phyloP scores from a whole-genome alignment of 2,113 vertebrate species.

The Microtus ochrogaster region DNA sequence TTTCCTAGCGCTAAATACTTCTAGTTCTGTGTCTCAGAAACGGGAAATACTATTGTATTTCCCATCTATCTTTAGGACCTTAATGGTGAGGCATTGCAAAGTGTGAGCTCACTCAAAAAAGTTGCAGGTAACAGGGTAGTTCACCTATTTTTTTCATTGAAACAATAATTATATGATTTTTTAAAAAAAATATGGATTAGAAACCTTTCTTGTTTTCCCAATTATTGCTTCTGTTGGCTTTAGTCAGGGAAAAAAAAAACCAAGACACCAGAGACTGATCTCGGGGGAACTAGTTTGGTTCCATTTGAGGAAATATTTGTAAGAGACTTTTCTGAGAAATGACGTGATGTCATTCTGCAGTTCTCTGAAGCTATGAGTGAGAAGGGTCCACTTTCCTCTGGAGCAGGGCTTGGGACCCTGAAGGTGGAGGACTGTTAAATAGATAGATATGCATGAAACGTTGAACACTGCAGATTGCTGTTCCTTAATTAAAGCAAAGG shows the following conservation, averaged over 20 bases:
- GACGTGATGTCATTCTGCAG: conserved; percentile 78
- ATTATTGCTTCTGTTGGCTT: conserved; percentile 57
- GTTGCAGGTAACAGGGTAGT: neutral
- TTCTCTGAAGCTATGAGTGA: conserved; percentile 68
- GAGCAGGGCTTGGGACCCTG: conserved; percentile 31
- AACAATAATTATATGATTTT: neutral
- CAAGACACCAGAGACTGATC: conserved; percentile 55
- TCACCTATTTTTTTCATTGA: neutral
- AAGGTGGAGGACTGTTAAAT: neutral
- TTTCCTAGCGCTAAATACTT: conserved; percentile 46
- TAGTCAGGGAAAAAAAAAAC: conserved; percentile 50
- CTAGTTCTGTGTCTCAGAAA: conserved; percentile 51
- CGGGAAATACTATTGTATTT: conserved; percentile 18
- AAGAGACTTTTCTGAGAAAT: conserved; percentile 77
- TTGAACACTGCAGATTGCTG: neutral
- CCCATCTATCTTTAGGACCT: conserved; percentile 30
- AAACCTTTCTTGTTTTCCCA: conserved; percentile 63
- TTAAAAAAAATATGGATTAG: conserved; percentile 51
- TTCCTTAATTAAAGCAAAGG: conserved; percentile 9
- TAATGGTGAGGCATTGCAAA: conserved; percentile 27
- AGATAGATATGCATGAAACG: neutral
- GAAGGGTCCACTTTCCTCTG: conserved; percentile 31
- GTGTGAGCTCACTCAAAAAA: conserved; percentile 55
- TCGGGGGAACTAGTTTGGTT: conserved; percentile 74
- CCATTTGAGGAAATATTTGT: conserved; percentile 77